Percentiles rank a stretch among this genome's conserved stretches.
These are phyloP conservation scores for Lanistes nyassanus DNA, from an alignment of 1,140 invertebrate species.

Conservation along the genomic window DNA sequence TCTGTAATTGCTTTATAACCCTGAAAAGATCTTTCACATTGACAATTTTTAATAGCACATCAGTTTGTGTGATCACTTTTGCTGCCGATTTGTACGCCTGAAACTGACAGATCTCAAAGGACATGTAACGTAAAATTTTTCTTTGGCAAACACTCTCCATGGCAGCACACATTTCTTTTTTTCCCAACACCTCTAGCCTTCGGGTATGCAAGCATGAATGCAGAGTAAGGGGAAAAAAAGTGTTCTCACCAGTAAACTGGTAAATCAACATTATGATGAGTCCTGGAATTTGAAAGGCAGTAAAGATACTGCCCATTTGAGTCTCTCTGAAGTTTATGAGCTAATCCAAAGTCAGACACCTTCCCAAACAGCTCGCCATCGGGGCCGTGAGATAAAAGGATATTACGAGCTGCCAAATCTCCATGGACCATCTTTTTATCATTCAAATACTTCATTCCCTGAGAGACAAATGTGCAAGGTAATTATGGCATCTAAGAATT, in stretches of 20 bases:
- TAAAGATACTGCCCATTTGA: neutral
- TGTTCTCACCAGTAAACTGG: slow-evolving; percentile 1
- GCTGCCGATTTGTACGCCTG: too few species aligned
- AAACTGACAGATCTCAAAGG: too few species aligned
- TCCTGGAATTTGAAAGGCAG: neutral
- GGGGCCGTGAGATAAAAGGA: neutral
- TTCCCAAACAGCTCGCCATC: neutral
- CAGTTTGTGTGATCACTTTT: too few species aligned
- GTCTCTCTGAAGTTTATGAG: slow-evolving; percentile 5
- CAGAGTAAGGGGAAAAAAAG: too few species aligned
- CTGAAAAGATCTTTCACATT: too few species aligned
- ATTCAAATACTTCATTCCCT: slow-evolving; percentile 18
- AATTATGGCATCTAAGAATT: neutral
- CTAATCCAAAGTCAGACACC: slow-evolving; percentile 15
- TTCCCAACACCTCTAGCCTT: too few species aligned
- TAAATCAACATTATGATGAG: neutral
- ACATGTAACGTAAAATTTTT: too few species aligned
- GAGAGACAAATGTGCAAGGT: neutral
- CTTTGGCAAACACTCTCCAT: too few species aligned
- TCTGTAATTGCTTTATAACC: too few species aligned
- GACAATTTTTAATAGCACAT: too few species aligned
- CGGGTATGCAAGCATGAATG: too few species aligned
- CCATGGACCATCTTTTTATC: neutral
- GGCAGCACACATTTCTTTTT: too few species aligned
- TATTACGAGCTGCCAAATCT: slow-evolving; percentile 16